Percentiles rank a stretch among this genome's conserved stretches.
These are phyloP conservation scores for Nemapogon koenigi DNA, from an alignment of 2,888 invertebrate species.

Conservation along the genomic window DNA sequence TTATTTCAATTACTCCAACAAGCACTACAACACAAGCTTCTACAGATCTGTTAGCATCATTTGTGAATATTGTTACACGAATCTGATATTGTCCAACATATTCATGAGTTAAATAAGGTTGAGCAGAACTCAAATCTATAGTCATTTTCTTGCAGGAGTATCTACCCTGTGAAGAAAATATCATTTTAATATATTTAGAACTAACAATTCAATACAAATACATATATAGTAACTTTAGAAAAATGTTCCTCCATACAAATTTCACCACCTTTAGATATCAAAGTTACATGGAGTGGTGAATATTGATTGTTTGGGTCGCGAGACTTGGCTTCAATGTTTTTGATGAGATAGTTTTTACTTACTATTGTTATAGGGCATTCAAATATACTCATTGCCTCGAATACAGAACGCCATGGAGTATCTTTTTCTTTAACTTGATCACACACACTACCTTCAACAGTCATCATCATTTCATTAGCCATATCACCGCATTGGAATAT, in stretches of 20 bases:
- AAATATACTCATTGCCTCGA: slow-evolving; percentile 26
- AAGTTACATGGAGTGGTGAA: too few relatives aligned
- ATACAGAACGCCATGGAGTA: slow-evolving; percentile 32
- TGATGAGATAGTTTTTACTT: slow-evolving; percentile 18
- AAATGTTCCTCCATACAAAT: too few relatives aligned
- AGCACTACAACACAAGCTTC: not conserved
- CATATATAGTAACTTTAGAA: too few relatives aligned
- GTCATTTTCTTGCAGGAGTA: slow-evolving; percentile 24
- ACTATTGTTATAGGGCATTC: slow-evolving; percentile 37
- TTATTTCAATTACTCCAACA: slow-evolving; percentile 1
- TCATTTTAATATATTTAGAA: too few relatives aligned
- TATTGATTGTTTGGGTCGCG: too few relatives aligned
- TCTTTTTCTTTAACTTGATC: slow-evolving; percentile 26
- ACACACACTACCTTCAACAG: slow-evolving; percentile 27
- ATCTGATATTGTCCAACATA: slow-evolving; percentile 23
- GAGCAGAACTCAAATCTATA: slow-evolving; percentile 25
- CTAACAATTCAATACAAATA: too few relatives aligned
- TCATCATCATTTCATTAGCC: slow-evolving; percentile 29
- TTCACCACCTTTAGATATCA: too few relatives aligned
- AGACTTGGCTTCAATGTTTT: too few relatives aligned
- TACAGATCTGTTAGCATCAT: not conserved
- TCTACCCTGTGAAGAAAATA: slow-evolving; percentile 22
- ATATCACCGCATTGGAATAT: slow-evolving; percentile 29
- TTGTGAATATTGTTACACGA: not conserved
- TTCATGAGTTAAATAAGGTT: slow-evolving; percentile 26